phyloP scores from a whole-genome alignment of 2,797 vertebrate species.

The Brachyalestes nurse region DNA sequence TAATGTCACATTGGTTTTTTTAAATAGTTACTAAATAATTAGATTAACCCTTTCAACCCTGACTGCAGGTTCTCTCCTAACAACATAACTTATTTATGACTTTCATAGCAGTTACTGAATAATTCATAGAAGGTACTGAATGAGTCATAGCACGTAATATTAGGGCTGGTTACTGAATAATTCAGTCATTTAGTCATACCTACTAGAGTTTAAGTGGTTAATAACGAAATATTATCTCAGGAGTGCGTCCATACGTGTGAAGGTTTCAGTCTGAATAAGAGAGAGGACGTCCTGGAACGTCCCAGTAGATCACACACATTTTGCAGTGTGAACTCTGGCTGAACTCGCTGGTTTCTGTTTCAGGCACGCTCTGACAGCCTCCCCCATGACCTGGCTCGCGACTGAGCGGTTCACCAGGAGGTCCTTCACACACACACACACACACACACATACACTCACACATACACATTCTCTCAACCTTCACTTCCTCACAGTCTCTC shows the following conservation, averaged over 20 bases:
- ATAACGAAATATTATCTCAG: not conserved
- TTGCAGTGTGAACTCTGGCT: conserved; percentile 91
- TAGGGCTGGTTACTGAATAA: too few relatives aligned
- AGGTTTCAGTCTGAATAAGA: conserved; percentile 54
- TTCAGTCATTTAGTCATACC: not conserved
- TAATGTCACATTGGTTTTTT: too few relatives aligned
- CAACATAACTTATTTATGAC: not conserved
- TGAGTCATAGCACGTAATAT: too few relatives aligned
- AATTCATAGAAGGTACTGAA: not conserved
- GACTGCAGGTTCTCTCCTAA: too few relatives aligned
- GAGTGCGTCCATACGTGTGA: conserved; percentile 52
- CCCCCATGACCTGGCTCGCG: conserved; percentile 89
- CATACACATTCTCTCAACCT: conserved; percentile 48
- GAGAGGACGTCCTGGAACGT: conserved; percentile 53
- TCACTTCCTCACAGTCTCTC: conserved; percentile 44
- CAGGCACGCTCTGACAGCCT: conserved; percentile 84
- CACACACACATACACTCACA: conserved; percentile 64
- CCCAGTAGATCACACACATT: conserved; percentile 77
- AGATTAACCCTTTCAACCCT: too few relatives aligned
- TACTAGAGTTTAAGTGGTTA: not conserved
- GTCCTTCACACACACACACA: conserved; percentile 71
- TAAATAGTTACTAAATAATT: too few relatives aligned
- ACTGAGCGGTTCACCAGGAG: conserved; percentile 86
- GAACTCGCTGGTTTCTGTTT: conserved; percentile 87
- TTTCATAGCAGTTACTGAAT: not conserved